Conservation (phyloP, 2,797 vertebrate species). For the Hirundo rustica region DNA sequence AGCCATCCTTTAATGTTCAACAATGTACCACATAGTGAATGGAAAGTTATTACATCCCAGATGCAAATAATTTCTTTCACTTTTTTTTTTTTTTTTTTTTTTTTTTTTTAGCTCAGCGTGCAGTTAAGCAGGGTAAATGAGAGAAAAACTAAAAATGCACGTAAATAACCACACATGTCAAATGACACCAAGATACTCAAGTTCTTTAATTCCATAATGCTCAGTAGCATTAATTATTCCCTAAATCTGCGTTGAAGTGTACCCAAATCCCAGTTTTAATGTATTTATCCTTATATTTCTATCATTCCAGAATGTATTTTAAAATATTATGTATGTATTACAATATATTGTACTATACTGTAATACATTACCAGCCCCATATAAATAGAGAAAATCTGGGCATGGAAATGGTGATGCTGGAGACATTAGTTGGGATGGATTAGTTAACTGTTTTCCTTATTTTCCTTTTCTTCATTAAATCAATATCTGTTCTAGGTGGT, state of each 20-base stretch:
- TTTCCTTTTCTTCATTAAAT: background rate
- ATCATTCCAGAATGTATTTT: background rate
- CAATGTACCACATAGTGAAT: background rate
- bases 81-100: too few relatives aligned
- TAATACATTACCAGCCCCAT: background rate
- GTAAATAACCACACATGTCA: background rate
- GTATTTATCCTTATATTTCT: background rate
- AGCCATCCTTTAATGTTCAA: background rate
- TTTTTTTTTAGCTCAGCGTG: background rate
- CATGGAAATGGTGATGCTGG: background rate
- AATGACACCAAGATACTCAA: background rate
- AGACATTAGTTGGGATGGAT: background rate
- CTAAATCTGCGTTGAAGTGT: background rate
- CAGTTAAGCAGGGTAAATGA: background rate
- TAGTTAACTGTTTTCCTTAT: background rate
- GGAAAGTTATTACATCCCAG: background rate
- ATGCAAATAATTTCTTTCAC: background rate
- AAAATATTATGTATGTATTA: background rate
- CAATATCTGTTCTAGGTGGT: background rate
- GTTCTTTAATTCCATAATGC: background rate
- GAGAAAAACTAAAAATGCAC: background rate
- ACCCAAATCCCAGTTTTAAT: background rate
- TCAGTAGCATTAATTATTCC: background rate
- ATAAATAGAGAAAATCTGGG: background rate
- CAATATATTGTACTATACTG: too few relatives aligned